phyloP scores from a whole-genome alignment of 2,888 invertebrate genomes.

The Aspidiotus destructor region DNA sequence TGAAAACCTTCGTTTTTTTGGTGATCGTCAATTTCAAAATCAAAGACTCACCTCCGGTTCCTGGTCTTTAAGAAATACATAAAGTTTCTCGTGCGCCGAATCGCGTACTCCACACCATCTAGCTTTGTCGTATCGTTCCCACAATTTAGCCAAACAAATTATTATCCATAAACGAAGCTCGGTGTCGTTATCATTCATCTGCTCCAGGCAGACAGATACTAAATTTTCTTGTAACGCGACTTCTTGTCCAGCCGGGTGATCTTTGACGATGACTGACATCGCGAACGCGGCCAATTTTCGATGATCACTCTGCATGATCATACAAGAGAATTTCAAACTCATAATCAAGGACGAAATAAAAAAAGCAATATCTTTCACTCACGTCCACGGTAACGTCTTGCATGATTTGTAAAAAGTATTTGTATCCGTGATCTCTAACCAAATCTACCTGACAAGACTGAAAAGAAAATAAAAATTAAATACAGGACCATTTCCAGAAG shows the following conservation, averaged over 20 bases:
- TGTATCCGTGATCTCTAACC: conserved; percentile 85
- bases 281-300: conserved; percentile 92
- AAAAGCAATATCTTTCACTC: conserved; percentile 43
- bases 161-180: conserved; percentile 78
- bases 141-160: conserved; percentile 79
- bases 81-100: conserved; percentile 91
- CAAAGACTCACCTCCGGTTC: conserved; percentile 64
- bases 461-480: conserved; percentile 39
- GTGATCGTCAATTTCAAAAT: not conserved
- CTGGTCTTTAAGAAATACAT: conserved; percentile 64
- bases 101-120: conserved; percentile 93
- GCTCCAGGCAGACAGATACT: conserved; percentile 84
- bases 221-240: conserved; percentile 81
- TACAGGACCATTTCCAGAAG: not conserved
- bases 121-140: conserved; percentile 79
- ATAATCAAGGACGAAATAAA: not conserved
- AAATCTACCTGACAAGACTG: conserved; percentile 90
- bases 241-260: conserved; percentile 79
- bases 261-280: conserved; percentile 82
- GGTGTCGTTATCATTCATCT: conserved; percentile 61
- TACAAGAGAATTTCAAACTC: not conserved
- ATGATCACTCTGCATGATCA: conserved; percentile 61
- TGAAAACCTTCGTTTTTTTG: too few species aligned
- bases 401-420: conserved; percentile 85
- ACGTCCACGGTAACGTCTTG: conserved; percentile 77